Conservation (phyloP, 2,113 vertebrate species). For the Syrmaticus mikado region DNA sequence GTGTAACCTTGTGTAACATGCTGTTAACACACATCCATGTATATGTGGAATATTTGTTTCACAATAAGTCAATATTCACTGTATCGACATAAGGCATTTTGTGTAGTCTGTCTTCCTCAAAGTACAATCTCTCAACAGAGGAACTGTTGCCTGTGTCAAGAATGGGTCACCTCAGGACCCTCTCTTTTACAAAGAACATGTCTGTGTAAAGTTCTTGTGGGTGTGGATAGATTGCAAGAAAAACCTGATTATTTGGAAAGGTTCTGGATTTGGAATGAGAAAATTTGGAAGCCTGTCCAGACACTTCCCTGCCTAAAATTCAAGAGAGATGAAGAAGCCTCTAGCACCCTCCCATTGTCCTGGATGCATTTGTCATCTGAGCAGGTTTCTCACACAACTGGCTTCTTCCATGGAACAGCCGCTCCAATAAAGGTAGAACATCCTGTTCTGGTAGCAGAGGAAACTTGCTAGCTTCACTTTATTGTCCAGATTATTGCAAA, state of each 20-base stretch:
- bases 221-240: background rate
- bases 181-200: fast-evolving
- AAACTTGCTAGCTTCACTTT: background rate
- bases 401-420: background rate
- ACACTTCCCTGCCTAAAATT: background rate
- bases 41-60: background rate
- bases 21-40: background rate
- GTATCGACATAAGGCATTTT: background rate
- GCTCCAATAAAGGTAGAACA: slow-evolving; percentile 10
- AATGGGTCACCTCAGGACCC: background rate
- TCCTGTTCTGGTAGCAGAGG: slow-evolving; percentile 51
- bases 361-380: background rate
- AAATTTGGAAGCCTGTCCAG: background rate
- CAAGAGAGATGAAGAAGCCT: background rate
- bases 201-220: background rate
- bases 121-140: background rate
- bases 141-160: background rate
- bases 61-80: background rate
- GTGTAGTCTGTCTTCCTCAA: background rate
- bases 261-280: background rate
- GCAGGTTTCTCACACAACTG: background rate
- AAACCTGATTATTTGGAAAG: background rate
- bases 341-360: background rate
- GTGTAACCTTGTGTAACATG: background rate
- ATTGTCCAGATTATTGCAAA: background rate